Base-by-base conservation (phyloP, 2,113 vertebrate genomes). In the Paedocypris sp. region DNA sequence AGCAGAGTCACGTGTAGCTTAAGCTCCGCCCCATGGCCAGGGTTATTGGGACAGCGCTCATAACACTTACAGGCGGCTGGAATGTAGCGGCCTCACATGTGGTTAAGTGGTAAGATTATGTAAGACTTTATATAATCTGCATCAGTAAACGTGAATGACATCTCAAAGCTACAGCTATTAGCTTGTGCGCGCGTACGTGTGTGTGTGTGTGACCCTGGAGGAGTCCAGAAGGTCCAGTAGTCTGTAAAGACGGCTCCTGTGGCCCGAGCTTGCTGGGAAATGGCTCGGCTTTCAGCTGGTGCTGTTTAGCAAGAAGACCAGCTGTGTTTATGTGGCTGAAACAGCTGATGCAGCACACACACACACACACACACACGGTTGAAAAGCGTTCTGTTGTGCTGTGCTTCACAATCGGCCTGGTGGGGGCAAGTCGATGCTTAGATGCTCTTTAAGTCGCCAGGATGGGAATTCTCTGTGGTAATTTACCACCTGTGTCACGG, bases 61-160 rank as follows among this genome's bases (percentile, higher is more conserved):
- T 72, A 69, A 63, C 67, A 49, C 75, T 75, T 56, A 36, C 63
- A 71, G 52, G 67, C 63, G 56, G 72, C 69, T 69, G 71, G 73
- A 80, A 80, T 78, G 76, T 56, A 64, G 64, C 71, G 46, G 67
- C 53, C 75, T 82, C 82, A 77, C 82, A 82, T 80, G 81, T 82
- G 74, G 70, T 45, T 63, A 76, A 80, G 69, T 70, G 72, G 65
- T 78, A 73, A 79, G 74, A 82, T 85, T 84, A 86, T 79, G 73
- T 84, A 86, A 86, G 74, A 68, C 75, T 83, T 86, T 85, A 86
- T 79, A 72, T 83, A 86, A 86, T 79, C 75, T 70, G 73, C 70
- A 74, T 77, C 75, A 68, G 80, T 33, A 48, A 75, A 80, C 59
- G 73, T 78, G 76, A 79, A 77, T 75, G 79, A 77, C 73, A 75